phyloP scores from a whole-genome alignment of 2,113 vertebrate species.

The Atrichornis clamosus region DNA sequence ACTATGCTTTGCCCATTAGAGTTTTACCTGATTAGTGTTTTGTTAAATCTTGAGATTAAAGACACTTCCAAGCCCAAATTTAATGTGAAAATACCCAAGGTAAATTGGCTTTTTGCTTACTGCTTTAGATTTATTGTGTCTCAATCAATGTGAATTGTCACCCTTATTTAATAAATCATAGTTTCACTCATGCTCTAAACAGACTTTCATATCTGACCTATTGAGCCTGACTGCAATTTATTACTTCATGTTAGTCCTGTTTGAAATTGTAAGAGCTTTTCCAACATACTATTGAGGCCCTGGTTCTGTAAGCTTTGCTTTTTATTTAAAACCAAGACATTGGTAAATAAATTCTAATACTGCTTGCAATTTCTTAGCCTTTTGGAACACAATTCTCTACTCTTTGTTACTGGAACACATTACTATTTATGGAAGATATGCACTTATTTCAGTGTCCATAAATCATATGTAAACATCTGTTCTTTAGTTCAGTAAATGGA shows the following conservation, averaged over 20 bases:
- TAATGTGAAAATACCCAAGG: not conserved
- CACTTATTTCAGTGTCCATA: conserved; percentile 50
- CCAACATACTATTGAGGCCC: not conserved
- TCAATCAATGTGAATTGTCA: not conserved
- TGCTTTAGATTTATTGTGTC: not conserved
- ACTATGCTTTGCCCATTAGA: not conserved
- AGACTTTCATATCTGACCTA: not conserved
- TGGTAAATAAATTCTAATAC: not conserved
- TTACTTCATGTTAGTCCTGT: not conserved
- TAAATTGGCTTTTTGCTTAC: not conserved
- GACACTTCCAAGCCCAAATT: not conserved
- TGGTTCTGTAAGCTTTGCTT: not conserved
- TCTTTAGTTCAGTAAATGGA: conserved; percentile 59
- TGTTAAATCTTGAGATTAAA: not conserved
- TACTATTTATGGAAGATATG: conserved; percentile 64
- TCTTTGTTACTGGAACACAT: conserved; percentile 41
- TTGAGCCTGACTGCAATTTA: not conserved
- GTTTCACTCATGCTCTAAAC: not conserved
- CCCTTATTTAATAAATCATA: not conserved
- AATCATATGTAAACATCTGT: conserved; percentile 65
- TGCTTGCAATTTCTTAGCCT: not conserved
- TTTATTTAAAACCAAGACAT: not conserved
- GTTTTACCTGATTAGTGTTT: not conserved
- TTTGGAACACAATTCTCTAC: not conserved
- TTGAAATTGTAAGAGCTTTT: not conserved